Evolutionary conservation across 2,113 vertebrate species (phyloP).

Genomic region (Ondatra zibethicus): DNA sequence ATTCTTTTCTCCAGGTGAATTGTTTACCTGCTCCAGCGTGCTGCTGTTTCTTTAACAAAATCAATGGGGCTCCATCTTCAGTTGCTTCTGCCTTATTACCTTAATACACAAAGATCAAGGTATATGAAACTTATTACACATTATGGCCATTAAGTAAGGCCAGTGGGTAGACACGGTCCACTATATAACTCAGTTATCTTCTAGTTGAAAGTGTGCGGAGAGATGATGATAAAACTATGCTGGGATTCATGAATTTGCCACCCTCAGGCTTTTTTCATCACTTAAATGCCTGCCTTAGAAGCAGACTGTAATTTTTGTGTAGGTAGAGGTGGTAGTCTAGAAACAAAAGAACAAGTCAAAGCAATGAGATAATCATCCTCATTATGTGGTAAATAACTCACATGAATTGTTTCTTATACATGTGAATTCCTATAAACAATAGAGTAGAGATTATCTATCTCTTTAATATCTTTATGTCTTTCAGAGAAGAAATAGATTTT

Average conservation of each 20-base stretch:
- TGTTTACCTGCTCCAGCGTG: neutral
- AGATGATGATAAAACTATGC: neutral
- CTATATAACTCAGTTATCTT: neutral
- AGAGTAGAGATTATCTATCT: neutral
- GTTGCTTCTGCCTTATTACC: neutral
- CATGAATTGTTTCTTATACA: neutral
- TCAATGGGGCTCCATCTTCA: neutral
- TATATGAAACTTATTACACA: constrained; percentile 15
- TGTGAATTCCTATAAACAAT: neutral
- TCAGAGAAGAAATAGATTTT: constrained; percentile 10
- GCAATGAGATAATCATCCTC: neutral
- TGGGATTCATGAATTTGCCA: neutral
- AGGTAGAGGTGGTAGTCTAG: neutral
- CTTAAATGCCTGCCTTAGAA: constrained; percentile 24
- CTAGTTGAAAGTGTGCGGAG: neutral
- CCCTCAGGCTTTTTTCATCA: neutral
- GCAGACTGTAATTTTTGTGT: neutral
- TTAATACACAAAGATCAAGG: constrained; percentile 33
- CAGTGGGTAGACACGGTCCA: neutral
- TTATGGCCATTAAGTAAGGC: neutral
- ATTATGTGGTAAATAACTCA: constrained; percentile 23
- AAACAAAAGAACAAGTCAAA: constrained; percentile 34
- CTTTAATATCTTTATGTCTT: neutral
- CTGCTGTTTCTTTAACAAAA: constrained; percentile 31
- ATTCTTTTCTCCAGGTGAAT: neutral